phyloP scores from a whole-genome alignment of 2,113 vertebrate genomes.

The Formicarius rufipectus region DNA sequence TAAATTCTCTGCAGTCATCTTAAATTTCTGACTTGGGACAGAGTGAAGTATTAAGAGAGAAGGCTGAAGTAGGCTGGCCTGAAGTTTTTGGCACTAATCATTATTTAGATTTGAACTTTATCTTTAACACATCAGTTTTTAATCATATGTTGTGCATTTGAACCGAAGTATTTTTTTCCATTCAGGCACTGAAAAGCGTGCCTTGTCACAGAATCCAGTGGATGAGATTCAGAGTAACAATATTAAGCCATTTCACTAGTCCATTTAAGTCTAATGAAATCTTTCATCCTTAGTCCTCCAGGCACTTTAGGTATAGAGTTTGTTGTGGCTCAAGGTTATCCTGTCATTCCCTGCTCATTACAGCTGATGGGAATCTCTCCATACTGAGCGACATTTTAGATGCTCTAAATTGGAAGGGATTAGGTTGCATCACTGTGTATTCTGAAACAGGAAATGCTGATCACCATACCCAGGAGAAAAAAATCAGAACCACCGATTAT shows the following conservation, averaged over 20 bases:
- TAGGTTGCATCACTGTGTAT: not conserved
- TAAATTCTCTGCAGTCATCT: conserved; percentile 47
- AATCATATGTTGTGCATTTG: not conserved
- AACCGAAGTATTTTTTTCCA: conserved; percentile 11
- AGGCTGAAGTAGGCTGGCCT: not conserved
- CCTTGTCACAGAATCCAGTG: conserved; percentile 36
- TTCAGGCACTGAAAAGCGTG: not conserved
- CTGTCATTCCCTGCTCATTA: conserved; percentile 27
- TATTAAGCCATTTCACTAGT: conserved; percentile 56
- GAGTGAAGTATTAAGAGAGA: not conserved
- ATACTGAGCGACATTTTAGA: not conserved
- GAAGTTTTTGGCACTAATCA: conserved; percentile 16
- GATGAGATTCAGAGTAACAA: conserved; percentile 18
- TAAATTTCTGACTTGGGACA: conserved; percentile 36
- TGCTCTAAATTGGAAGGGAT: not conserved
- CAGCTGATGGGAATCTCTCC: not conserved
- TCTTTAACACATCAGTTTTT: conserved; percentile 27
- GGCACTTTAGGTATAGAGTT: conserved; percentile 31
- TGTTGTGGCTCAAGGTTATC: conserved; percentile 23
- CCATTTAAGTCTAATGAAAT: conserved; percentile 58
- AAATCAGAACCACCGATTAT: not conserved
- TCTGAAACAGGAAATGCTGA: conserved; percentile 1
- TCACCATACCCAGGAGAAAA: not conserved
- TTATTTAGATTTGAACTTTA: conserved; percentile 49
- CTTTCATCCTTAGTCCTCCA: conserved; percentile 24